Evolutionary conservation across 2,888 invertebrate genomes (phyloP).

Genomic region (Mesochorus sp.): DNA sequence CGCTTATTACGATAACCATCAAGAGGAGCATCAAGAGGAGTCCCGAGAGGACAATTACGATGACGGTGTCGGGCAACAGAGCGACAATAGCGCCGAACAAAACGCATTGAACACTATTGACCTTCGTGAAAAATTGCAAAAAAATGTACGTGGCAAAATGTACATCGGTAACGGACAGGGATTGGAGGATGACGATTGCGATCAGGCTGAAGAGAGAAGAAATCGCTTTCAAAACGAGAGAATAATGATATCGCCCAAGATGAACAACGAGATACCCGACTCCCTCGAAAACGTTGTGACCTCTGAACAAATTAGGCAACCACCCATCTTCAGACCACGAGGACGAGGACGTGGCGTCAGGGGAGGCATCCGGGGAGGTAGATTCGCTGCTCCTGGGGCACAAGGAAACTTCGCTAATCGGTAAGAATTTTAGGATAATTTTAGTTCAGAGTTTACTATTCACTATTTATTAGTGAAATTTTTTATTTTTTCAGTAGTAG

Average conservation of each 20-base stretch:
- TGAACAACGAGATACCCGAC: conserved; percentile 79
- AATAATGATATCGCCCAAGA: conserved; percentile 74
- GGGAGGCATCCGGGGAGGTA: conserved; percentile 73
- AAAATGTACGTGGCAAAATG: conserved; percentile 70
- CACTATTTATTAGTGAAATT: too few relatives aligned
- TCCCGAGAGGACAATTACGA: conserved; percentile 66
- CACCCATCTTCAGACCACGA: conserved; percentile 64
- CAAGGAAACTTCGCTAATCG: conserved; percentile 72
- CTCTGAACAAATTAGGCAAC: conserved; percentile 73
- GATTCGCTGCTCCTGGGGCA: conserved; percentile 67
- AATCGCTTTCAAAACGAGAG: conserved; percentile 79
- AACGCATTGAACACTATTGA: conserved; percentile 71
- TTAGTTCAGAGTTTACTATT: too few relatives aligned
- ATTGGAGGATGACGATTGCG: conserved; percentile 78
- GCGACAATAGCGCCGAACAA: conserved; percentile 61
- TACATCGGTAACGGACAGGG: conserved; percentile 73
- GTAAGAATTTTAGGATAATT: too few relatives aligned
- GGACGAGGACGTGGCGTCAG: conserved; percentile 71
- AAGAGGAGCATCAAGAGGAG: conserved; percentile 66
- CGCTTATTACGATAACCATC: conserved; percentile 72
- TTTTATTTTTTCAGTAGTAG: too few relatives aligned
- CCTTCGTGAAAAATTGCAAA: conserved; percentile 78
- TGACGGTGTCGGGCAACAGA: conserved; percentile 65
- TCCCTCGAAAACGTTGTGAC: conserved; percentile 79
- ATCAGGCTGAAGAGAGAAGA: conserved; percentile 77